A percentile compares a stretch with the other conserved stretches of the same genome.
phyloP scores from a whole-genome alignment of 2,888 invertebrate species.

The Shargacucullia verbasci region DNA sequence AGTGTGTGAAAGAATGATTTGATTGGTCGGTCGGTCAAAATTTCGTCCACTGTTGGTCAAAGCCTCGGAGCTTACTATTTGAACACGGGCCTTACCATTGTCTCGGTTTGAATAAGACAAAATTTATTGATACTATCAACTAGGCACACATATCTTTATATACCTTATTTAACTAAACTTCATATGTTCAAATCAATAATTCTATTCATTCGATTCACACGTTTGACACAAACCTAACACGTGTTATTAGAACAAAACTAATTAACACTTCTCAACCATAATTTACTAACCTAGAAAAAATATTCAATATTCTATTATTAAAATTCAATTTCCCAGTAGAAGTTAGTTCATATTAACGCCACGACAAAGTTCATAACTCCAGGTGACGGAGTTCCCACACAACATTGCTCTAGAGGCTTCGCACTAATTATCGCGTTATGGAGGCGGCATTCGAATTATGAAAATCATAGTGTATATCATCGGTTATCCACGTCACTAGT shows the following conservation, averaged over 20 bases:
- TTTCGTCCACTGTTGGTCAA: too few relatives aligned
- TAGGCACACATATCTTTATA: too few relatives aligned
- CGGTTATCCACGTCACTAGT: constrained; percentile 14
- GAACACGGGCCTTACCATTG: too few relatives aligned
- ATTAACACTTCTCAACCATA: not conserved
- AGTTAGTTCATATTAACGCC: constrained; percentile 76
- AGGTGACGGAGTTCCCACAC: constrained; percentile 85
- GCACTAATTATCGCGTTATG: constrained; percentile 46
- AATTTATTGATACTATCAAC: too few relatives aligned
- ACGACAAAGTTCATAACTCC: constrained; percentile 74
- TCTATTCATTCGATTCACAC: not conserved
- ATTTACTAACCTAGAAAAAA: constrained; percentile 11
- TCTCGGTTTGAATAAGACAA: too few relatives aligned
- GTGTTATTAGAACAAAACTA: not conserved
- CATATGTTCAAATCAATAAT: too few relatives aligned
- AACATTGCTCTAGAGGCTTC: constrained; percentile 55
- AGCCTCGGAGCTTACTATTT: too few relatives aligned
- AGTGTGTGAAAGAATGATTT: too few relatives aligned
- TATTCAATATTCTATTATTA: constrained; percentile 47
- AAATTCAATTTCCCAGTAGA: constrained; percentile 72
- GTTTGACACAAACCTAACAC: not conserved
- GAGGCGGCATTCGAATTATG: constrained; percentile 47
- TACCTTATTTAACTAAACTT: too few relatives aligned
- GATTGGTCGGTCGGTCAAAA: too few relatives aligned
- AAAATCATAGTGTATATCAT: constrained; percentile 32